Percentiles rank a stretch among this genome's conserved stretches.
These are phyloP conservation scores for Sebastiscus tertius DNA, from an alignment of 2,797 vertebrate genomes.

Conservation along the genomic window DNA sequence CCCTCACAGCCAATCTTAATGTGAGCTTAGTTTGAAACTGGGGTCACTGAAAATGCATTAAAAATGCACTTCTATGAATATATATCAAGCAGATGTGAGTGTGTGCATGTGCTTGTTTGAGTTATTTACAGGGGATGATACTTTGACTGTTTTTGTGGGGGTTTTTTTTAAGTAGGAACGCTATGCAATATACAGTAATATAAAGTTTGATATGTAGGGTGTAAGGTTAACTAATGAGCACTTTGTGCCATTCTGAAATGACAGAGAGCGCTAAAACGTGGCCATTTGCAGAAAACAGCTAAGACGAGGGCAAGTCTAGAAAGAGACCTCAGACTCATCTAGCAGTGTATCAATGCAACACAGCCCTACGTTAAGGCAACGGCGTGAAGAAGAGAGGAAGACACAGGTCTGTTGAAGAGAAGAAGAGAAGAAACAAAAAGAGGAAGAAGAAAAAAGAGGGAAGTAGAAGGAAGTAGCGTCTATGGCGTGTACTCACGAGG, in stretches of 20 bases:
- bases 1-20: not conserved
- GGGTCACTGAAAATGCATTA: not conserved
- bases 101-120: not conserved
- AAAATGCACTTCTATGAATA: not conserved
- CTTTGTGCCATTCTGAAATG: slow-evolving; percentile 39
- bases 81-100: not conserved
- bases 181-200: not conserved
- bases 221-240: slow-evolving; percentile 13
- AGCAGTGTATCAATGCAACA: slow-evolving; percentile 61
- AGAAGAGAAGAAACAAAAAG: slow-evolving; percentile 53
- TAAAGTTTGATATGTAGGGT: not conserved
- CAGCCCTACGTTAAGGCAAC: slow-evolving; percentile 74
- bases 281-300: slow-evolving; percentile 52
- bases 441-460: slow-evolving; percentile 65
- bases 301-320: slow-evolving; percentile 41
- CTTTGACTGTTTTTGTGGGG: not conserved
- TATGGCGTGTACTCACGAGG: slow-evolving; percentile 99
- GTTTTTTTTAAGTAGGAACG: not conserved
- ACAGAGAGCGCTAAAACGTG: slow-evolving; percentile 40
- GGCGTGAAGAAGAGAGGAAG: slow-evolving; percentile 70
- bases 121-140: not conserved
- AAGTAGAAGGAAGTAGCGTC: slow-evolving; percentile 84
- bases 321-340: slow-evolving; percentile 47
- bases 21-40: not conserved
- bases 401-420: slow-evolving; percentile 76